Conservation (phyloP, 2,797 vertebrate genomes). For the Cirrhinus molitorella region DNA sequence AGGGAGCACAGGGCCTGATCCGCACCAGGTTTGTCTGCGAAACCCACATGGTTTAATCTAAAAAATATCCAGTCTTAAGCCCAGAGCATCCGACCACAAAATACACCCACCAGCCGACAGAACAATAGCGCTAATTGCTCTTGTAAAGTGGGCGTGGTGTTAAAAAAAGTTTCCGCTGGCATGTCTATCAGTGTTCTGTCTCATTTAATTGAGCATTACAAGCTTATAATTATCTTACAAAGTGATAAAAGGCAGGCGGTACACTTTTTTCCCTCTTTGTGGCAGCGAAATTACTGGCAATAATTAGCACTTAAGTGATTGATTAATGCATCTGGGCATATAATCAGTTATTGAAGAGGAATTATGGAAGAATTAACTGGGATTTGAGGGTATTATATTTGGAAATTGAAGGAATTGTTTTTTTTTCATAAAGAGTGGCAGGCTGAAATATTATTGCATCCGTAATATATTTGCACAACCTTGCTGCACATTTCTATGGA, state of each 20-base stretch:
- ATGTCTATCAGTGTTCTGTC: conserved; percentile 26
- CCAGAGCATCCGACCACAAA: conserved; percentile 8
- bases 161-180: conserved; percentile 22
- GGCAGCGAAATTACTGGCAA: conserved; percentile 29
- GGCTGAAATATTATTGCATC: neutral
- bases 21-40: neutral
- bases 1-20: neutral
- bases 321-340: conserved; percentile 38
- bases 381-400: conserved; percentile 16
- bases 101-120: neutral
- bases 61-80: conserved; percentile 23
- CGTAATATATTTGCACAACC: neutral
- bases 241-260: conserved; percentile 35
- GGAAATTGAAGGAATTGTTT: neutral
- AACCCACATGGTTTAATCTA: conserved; percentile 19
- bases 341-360: conserved; percentile 37
- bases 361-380: conserved; percentile 2
- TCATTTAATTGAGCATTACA: conserved; percentile 38
- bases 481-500: neutral
- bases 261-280: neutral
- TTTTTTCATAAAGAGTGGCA: neutral
- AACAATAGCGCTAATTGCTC: conserved; percentile 25
- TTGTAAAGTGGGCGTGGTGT: conserved; percentile 15
- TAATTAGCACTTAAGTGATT: conserved; percentile 44
- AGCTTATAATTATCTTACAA: conserved; percentile 32